phyloP scores from a whole-genome alignment of 2,113 vertebrate species.

The Anhinga rufa region DNA sequence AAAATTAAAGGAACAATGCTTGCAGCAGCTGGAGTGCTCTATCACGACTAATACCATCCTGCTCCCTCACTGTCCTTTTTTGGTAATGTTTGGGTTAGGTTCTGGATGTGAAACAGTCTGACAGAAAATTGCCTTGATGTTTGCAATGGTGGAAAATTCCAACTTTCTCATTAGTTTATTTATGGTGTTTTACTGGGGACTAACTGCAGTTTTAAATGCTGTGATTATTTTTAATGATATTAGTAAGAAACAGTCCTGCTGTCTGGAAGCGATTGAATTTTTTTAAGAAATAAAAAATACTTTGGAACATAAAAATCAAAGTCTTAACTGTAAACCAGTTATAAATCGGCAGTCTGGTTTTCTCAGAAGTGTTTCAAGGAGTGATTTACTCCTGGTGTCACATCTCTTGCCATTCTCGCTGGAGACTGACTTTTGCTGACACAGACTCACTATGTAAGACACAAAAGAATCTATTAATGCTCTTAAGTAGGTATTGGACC shows the following conservation, averaged over 20 bases:
- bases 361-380: background rate
- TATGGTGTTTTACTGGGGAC: background rate
- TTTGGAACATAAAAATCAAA: background rate
- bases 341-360: accelerated
- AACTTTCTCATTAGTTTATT: background rate
- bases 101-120: background rate
- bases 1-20: background rate
- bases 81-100: background rate
- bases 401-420: background rate
- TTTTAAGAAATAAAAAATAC: background rate
- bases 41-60: background rate
- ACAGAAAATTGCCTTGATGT: background rate
- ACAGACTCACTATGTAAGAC: background rate
- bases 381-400: background rate
- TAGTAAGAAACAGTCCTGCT: background rate
- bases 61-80: background rate
- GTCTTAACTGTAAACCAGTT: background rate
- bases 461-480: background rate
- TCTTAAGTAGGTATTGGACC: background rate
- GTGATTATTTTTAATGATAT: background rate
- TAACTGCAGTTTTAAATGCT: background rate
- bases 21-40: accelerated
- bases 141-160: background rate
- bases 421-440: background rate
- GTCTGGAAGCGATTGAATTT: background rate